Conservation (phyloP, 2,797 vertebrate species). For the Coregonus sp. region DNA sequence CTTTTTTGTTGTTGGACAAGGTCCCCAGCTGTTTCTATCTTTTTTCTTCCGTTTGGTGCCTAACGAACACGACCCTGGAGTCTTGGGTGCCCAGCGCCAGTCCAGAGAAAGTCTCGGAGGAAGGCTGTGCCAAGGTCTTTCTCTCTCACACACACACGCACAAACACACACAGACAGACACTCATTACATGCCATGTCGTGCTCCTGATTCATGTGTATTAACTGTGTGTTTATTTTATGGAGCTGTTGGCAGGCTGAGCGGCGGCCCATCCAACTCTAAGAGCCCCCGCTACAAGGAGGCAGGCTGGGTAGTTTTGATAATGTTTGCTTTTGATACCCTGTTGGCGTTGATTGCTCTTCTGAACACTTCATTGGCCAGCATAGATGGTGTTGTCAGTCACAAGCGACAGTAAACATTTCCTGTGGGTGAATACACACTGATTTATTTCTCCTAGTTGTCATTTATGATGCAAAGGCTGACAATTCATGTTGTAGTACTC, state of each 20-base stretch:
- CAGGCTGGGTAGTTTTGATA: conserved; percentile 52
- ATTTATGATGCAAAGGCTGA: conserved; percentile 43
- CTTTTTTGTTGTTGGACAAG: neutral
- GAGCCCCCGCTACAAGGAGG: conserved; percentile 63
- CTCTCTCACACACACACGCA: neutral
- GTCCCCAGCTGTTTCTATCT: neutral
- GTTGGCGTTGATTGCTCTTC: conserved; percentile 44
- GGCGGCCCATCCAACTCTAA: conserved; percentile 41
- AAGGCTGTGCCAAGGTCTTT: neutral
- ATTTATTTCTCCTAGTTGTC: conserved; percentile 44
- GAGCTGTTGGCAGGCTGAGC: conserved; percentile 61
- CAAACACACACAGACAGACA: conserved; percentile 40
- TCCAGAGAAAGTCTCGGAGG: neutral
- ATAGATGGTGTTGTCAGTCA: conserved; percentile 65
- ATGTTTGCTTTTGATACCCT: conserved; percentile 61
- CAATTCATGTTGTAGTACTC: neutral
- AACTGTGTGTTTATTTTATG: conserved; percentile 77
- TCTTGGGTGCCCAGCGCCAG: neutral
- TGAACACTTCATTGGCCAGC: conserved; percentile 49
- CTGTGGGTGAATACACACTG: conserved; percentile 44
- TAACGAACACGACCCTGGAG: neutral
- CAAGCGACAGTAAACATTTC: conserved; percentile 58
- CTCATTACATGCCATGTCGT: conserved; percentile 68
- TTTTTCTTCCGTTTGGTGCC: neutral
- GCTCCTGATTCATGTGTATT: conserved; percentile 75